Conservation (phyloP, 2,797 vertebrate species). For the Tinamus major region DNA sequence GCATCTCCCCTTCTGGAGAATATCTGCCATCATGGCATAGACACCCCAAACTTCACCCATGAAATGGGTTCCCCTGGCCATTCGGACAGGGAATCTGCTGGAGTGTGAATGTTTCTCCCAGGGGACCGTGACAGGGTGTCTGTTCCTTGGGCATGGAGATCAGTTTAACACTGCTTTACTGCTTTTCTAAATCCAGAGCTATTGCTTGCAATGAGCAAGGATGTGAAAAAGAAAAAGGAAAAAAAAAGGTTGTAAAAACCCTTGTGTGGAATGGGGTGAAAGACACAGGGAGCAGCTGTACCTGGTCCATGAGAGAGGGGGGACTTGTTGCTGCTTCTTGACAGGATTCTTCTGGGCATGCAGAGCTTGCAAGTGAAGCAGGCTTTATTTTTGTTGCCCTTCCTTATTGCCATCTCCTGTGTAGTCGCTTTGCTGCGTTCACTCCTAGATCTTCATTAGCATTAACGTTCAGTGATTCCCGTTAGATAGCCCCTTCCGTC, state of each 20-base stretch:
- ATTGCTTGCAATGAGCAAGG: not conserved
- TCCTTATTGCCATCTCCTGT: not conserved
- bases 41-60: not conserved
- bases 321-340: not conserved
- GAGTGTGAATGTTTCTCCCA: not conserved
- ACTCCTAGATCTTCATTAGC: not conserved
- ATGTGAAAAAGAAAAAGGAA: not conserved
- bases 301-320: not conserved
- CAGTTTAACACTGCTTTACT: not conserved
- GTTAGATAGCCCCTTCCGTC: not conserved
- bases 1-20: too few species aligned
- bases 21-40: not conserved
- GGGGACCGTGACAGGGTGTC: not conserved
- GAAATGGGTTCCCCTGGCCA: not conserved
- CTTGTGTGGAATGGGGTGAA: not conserved
- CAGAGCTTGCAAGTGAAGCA: not conserved
- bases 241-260: not conserved
- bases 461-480: not conserved
- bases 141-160: not conserved
- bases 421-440: slow-evolving; percentile 5
- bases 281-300: not conserved
- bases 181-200: not conserved
- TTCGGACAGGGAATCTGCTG: not conserved
- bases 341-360: not conserved
- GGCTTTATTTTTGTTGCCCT: slow-evolving; percentile 27